These are phyloP conservation scores for Sinocyclocheilus maitianheensis DNA, from an alignment of 2,113 vertebrate genomes.

Conservation along the genomic window DNA sequence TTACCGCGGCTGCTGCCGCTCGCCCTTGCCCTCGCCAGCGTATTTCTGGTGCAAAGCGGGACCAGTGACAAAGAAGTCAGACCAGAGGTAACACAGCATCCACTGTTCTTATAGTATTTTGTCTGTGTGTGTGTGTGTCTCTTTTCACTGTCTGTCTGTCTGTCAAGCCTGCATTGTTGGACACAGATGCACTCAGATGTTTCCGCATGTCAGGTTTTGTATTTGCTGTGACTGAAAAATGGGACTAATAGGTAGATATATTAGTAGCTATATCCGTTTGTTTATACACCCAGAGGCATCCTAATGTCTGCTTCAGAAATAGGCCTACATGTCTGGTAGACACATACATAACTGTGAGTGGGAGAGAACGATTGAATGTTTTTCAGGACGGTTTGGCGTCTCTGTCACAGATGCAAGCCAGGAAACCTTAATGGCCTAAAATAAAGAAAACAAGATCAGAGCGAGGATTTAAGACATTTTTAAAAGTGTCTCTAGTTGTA, in stretches of 20 bases:
- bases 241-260: not conserved
- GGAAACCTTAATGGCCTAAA: not conserved
- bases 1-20: constrained; percentile 8
- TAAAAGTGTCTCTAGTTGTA: constrained; percentile 2
- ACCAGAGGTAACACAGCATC: constrained; percentile 69
- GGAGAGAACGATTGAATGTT: not conserved
- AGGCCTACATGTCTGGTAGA: constrained; percentile 18
- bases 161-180: not conserved
- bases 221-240: too few species aligned
- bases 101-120: too few species aligned
- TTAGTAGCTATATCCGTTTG: not conserved
- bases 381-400: constrained; percentile 28
- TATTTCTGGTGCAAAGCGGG: constrained; percentile 62
- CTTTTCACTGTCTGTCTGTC: too few species aligned
- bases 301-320: constrained; percentile 33
- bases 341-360: constrained; percentile 31
- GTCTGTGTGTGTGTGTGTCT: not conserved
- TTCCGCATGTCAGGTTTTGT: not conserved
- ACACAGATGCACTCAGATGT: not conserved
- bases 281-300: constrained; percentile 18
- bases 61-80: constrained; percentile 68
- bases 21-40: constrained; percentile 64
- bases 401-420: constrained; percentile 7
- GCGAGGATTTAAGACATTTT: constrained; percentile 5
- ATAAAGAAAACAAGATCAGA: constrained; percentile 31